These are phyloP conservation scores for Imbricaverruca yamaguchii DNA, from an alignment of 2,888 invertebrate genomes.

Conservation along the genomic window DNA sequence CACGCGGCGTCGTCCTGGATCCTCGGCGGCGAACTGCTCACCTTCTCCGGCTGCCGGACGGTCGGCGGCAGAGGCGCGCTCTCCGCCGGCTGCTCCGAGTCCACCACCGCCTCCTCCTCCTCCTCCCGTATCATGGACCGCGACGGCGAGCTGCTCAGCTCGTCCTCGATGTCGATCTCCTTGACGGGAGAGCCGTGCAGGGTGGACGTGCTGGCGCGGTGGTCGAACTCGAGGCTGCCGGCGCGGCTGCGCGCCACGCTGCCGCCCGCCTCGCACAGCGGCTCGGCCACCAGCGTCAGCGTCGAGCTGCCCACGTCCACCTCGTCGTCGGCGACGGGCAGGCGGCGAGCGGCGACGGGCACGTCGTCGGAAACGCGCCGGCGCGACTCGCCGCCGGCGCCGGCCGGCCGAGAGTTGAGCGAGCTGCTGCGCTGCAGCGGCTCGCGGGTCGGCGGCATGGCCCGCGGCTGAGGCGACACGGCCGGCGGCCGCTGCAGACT, in stretches of 20 bases:
- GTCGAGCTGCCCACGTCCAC: not conserved
- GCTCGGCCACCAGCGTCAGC: not conserved
- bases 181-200: constrained; percentile 7
- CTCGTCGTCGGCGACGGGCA: not conserved
- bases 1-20: constrained; percentile 1
- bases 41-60: not conserved
- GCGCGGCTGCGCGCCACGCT: not conserved
- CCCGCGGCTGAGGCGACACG: not conserved
- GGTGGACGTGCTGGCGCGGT: constrained; percentile 16
- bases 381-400: too few species aligned
- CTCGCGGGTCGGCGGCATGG: not conserved
- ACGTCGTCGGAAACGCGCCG: not conserved
- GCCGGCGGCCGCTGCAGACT: not conserved
- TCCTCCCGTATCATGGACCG: not conserved
- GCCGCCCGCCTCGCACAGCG: not conserved
- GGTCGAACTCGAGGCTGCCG: not conserved
- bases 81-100: not conserved
- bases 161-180: not conserved
- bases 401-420: not conserved
- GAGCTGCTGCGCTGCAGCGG: constrained; percentile 10
- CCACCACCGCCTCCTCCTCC: not conserved
- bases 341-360: not conserved
- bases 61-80: not conserved
- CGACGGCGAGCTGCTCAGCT: not conserved
- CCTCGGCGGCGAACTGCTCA: not conserved